phyloP scores from a whole-genome alignment of 1,140 invertebrate species.

The Asbolus verrucosus region DNA sequence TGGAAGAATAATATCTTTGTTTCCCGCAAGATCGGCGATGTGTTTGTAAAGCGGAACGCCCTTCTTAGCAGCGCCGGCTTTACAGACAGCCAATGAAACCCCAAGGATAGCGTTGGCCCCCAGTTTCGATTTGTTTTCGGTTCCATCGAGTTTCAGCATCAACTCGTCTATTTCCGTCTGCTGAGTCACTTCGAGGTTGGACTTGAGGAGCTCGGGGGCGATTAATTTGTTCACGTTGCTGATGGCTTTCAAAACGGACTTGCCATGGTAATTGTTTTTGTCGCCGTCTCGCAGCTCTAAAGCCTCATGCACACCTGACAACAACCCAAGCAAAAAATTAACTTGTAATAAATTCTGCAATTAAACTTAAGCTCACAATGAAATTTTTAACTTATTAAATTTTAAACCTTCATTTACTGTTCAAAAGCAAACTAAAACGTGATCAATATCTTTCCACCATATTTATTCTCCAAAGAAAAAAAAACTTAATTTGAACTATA shows the following conservation, averaged over 20 bases:
- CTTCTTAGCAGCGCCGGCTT: slow-evolving; percentile 96
- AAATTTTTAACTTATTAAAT: no score
- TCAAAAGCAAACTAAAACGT: no score
- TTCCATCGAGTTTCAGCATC: slow-evolving; percentile 92
- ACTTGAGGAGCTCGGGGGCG: slow-evolving; percentile 86
- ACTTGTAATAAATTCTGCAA: no score
- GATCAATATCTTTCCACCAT: no score
- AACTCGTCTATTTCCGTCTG: slow-evolving; percentile 94
- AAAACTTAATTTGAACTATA: no score
- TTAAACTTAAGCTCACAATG: no score
- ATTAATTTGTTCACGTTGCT: slow-evolving; percentile 91
- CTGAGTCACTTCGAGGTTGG: slow-evolving; percentile 86
- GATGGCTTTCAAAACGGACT: slow-evolving; percentile 93
- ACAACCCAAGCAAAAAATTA: no score
- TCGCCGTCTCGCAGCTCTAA: slow-evolving; percentile 94
- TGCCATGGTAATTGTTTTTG: slow-evolving; percentile 91
- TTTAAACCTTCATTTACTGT: no score
- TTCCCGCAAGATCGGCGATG: slow-evolving; percentile 93
- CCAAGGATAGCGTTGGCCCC: slow-evolving; percentile 98
- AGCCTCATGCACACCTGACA: slow-evolving; percentile 92
- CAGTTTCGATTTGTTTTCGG: slow-evolving; percentile 94
- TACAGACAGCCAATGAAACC: slow-evolving; percentile 94
- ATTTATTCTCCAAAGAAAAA: no score
- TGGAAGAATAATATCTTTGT: slow-evolving; percentile 90
- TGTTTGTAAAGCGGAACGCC: slow-evolving; percentile 87